Percentiles rank a stretch among this genome's conserved stretches.
These are phyloP conservation scores for Cyprinodon tularosa DNA, from an alignment of 2,113 vertebrate species.

Conservation along the genomic window DNA sequence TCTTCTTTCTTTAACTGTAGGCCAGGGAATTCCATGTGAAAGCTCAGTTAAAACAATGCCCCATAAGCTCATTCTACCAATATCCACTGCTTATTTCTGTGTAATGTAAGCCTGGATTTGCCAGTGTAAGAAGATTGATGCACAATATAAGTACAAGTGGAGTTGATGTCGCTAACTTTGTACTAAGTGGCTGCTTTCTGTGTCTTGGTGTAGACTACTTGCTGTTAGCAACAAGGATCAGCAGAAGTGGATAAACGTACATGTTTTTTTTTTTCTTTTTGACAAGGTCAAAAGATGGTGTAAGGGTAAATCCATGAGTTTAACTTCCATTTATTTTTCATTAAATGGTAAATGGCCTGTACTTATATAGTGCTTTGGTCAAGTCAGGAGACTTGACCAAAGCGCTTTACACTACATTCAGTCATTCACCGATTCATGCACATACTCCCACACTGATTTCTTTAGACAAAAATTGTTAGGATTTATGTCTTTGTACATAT, in stretches of 20 bases:
- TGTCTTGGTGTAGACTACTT: constrained; percentile 27
- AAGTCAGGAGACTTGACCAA: no score
- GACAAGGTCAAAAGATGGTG: neutral
- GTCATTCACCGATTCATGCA: no score
- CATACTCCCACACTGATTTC: no score
- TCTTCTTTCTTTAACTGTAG: constrained; percentile 62
- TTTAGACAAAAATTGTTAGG: no score
- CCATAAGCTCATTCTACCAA: constrained; percentile 69
- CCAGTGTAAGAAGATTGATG: constrained; percentile 74
- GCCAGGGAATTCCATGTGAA: constrained; percentile 66
- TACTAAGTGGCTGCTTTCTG: constrained; percentile 50
- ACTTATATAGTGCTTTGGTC: no score
- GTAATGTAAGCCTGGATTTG: constrained; percentile 79
- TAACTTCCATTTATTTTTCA: neutral
- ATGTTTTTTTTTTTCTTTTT: neutral
- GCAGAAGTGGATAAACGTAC: constrained; percentile 21
- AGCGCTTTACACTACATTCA: no score
- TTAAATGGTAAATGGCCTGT: neutral
- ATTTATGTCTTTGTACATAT: no score
- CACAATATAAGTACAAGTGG: constrained; percentile 74
- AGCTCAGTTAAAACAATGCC: constrained; percentile 72
- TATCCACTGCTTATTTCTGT: constrained; percentile 69
- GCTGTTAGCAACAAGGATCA: constrained; percentile 23
- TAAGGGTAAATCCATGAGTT: neutral
- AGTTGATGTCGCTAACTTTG: constrained; percentile 73